Evolutionary conservation across 2,113 vertebrate genomes (phyloP), one percentile per base, ranked within the genome.

Genomic region (Piprites chloris): DNA sequence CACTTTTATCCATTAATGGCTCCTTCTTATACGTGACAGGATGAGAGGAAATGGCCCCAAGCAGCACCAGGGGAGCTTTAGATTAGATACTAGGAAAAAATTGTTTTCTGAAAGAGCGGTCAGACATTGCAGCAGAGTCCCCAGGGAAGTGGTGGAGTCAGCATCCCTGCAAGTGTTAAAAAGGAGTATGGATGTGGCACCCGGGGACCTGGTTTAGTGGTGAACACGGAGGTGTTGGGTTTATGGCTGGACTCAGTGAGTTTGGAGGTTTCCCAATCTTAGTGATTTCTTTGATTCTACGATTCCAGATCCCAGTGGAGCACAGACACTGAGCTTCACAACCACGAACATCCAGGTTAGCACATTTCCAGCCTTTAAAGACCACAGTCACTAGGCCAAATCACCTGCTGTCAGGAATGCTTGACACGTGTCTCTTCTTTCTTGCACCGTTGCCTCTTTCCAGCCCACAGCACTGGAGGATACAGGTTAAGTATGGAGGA

Each of bases 191-290:
- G 56, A 42, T 77, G 56, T 44, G 65, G 49, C 42, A 49, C 26
- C 1, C 7, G 71, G 17, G 35, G 41, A 42, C 41, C 61, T 42
- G 55, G 35, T 16, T 76, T 28, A 56, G 72, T 14, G 56, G 22
- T 49, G 32, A 65, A 20, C 30, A 35, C 6, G 8, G 62, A 12
- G 27, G 55, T 9, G 5, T 4, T 53, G 41, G 15, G 46, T 22
- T 59, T 61, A 68, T 0, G 0, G 44, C 9, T 27, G 22, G 24
- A 35, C 30, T 62, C n/a, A 19, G 1, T 5, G 22, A 13, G 55
- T 32, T 19, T 69, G 26, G 79, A 55, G 9, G 32, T 32, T 77
- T 69, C 55, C 49, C 12, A 69, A 3, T 8, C 10, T 63, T 20
- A 32, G 24, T 15, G 32, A 37, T 56, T 50, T 50, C 59, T 63